These are phyloP conservation scores for Eupithecia abbreviata DNA, from an alignment of 2,888 invertebrate species.

Conservation along the genomic window DNA sequence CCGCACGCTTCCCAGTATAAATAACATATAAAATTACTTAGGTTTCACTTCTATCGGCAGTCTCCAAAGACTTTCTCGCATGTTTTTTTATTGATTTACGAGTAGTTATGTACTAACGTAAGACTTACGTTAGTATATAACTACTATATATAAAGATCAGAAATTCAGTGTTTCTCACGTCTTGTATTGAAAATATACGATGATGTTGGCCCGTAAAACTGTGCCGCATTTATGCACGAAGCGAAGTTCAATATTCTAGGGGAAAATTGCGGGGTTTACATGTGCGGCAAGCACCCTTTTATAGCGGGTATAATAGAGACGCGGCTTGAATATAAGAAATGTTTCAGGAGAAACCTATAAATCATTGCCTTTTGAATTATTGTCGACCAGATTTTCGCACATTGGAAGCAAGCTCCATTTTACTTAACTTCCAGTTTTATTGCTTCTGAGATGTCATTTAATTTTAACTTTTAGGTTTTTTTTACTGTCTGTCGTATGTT, in stretches of 20 bases:
- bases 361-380: conserved; percentile 25
- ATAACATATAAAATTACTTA: too few relatives aligned
- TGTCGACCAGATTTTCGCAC: conserved; percentile 12
- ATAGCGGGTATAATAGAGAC: conserved; percentile 38
- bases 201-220: conserved; percentile 7
- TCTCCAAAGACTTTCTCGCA: too few relatives aligned
- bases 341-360: conserved; percentile 16
- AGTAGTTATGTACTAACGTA: neutral
- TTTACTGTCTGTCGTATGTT: neutral
- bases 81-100: neutral
- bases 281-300: conserved; percentile 35
- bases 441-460: conserved; percentile 5
- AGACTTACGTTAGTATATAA: too few relatives aligned
- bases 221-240: conserved; percentile 6
- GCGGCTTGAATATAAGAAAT: conserved; percentile 25
- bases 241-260: conserved; percentile 43
- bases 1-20: too few relatives aligned
- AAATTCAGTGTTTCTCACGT: conserved; percentile 3
- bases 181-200: conserved; percentile 15
- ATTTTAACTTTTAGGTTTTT: neutral
- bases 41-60: too few relatives aligned
- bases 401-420: conserved; percentile 8
- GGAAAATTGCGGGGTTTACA: conserved; percentile 43
- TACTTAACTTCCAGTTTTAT: conserved; percentile 26
- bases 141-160: neutral